Percentiles rank a stretch among this genome's conserved stretches.
phyloP scores from a whole-genome alignment of 2,113 vertebrate species.

The Xenopus laevis region DNA sequence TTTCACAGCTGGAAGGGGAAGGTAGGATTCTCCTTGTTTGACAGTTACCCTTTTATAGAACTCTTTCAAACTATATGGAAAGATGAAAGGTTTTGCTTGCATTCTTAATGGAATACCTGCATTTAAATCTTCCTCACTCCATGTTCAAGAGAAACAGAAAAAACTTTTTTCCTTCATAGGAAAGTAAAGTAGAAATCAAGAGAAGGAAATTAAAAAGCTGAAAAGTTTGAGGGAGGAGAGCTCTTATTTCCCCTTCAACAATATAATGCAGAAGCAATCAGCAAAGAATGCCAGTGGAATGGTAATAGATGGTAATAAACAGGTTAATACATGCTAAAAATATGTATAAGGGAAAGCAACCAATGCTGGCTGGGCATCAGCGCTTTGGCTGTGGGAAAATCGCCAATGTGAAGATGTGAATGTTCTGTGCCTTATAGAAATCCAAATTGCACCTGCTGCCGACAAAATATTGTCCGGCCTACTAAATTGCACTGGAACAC shows the following conservation, averaged over 20 bases:
- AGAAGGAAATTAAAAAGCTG: slow-evolving; percentile 1
- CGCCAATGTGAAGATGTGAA: no score
- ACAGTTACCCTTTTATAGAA: no score
- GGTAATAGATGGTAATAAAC: background rate
- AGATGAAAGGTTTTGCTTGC: background rate
- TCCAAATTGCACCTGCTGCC: background rate
- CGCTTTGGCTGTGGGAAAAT: no score
- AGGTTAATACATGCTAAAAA: slow-evolving; percentile 25
- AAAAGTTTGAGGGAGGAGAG: slow-evolving; percentile 16
- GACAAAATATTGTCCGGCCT: background rate
- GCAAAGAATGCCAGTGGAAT: slow-evolving; percentile 26
- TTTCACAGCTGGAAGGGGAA: no score
- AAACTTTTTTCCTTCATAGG: no score
- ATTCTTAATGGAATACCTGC: slow-evolving; percentile 23
- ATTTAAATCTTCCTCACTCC: no score
- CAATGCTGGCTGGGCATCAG: background rate
- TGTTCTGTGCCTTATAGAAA: background rate
- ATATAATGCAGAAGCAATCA: slow-evolving; percentile 29
- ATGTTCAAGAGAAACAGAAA: no score
- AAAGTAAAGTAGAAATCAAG: no score
- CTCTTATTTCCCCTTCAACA: slow-evolving; percentile 3
- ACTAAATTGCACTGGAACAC: background rate
- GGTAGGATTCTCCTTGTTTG: no score
- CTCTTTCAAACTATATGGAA: no score
- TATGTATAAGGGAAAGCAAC: background rate